These are phyloP conservation scores for Echinometra lucunter DNA, from an alignment of 53 echinoderm and acorn worm genomes.

Conservation along the genomic window DNA sequence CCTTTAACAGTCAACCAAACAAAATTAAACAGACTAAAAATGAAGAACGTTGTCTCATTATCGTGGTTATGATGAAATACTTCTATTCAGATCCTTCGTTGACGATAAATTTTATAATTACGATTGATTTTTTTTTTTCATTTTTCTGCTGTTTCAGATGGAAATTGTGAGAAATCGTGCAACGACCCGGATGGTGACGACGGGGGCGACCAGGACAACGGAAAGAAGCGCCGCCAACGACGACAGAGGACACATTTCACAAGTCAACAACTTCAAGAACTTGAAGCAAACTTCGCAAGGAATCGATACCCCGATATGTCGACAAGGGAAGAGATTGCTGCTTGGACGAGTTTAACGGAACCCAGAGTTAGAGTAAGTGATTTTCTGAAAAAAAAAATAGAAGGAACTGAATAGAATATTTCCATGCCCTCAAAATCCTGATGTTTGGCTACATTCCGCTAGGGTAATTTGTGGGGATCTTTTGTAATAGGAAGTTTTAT, in stretches of 20 bases:
- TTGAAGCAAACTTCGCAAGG: conserved; percentile 96
- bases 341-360: conserved; percentile 96
- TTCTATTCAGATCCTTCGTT: too few relatives aligned
- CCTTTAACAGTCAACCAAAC: too few relatives aligned
- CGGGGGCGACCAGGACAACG: conserved; percentile 73
- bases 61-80: too few relatives aligned
- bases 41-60: too few relatives aligned
- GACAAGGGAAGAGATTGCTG: conserved; percentile 91
- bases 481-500: too few relatives aligned
- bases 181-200: conserved; percentile 73
- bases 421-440: too few relatives aligned
- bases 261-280: conserved; percentile 98
- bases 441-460: too few relatives aligned
- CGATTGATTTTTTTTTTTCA: not conserved
- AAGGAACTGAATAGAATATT: not conserved
- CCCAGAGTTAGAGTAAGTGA: conserved; percentile 92
- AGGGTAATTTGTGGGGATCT: too few relatives aligned
- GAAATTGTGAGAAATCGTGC: conserved; percentile 67
- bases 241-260: conserved; percentile 99
- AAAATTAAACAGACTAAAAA: too few relatives aligned
- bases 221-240: conserved; percentile 94
- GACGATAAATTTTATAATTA: too few relatives aligned
- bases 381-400: not conserved
- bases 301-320: conserved; percentile 98
- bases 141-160: conserved; percentile 50